Base-by-base conservation (phyloP, 2,888 invertebrate species). In the Callyntrura guangdongensis region DNA sequence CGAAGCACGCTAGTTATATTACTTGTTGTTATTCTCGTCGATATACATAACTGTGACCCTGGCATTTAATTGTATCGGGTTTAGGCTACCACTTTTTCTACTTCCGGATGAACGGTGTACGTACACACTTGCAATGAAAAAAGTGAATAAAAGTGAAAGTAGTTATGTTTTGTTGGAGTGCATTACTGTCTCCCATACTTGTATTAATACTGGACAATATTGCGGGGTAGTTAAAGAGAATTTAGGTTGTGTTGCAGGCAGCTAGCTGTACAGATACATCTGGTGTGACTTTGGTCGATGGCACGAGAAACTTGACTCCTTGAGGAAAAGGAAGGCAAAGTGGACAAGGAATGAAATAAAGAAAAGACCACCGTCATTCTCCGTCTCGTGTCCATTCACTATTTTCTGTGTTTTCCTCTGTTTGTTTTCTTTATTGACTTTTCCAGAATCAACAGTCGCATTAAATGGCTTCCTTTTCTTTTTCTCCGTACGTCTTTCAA, bases 391-490 rank as follows among this genome's bases (percentile, higher is more conserved):
- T 36, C 59, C 61, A 81, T 81, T 61, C 59, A 12, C 81, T 45
- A 45, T 61, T 47, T 25, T 8, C 59, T 36, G 17, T 36, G 36
- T 81, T 36, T 59, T 61, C 14, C 17, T 59, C 27, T 88, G 67
- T 83, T 47, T 83, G 59, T 83, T 67, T 67, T 67, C 67, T 88
- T 88, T 88, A 88, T 88, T 88, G 87, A 88, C 87, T 88, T 82
- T 88, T 82, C 81, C 53, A 88, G 69, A 88, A 88, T 88, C 82
- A 89, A 82, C 89, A 89, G 89, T 89, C 89, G 61, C 89, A 89
- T 82, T 89, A 83, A 72, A 83, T 72, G 64, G 61, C 17, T 56
- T 81, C 69, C 81, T n/a, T 67, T 72, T 72, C 36, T 36, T n/a
- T 72, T 81, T 36, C 11, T 25, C n/a, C 25, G 22, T 53, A 11